Base-by-base conservation (phyloP, 2,797 vertebrate genomes). In the Scomberomorus guttatus region DNA sequence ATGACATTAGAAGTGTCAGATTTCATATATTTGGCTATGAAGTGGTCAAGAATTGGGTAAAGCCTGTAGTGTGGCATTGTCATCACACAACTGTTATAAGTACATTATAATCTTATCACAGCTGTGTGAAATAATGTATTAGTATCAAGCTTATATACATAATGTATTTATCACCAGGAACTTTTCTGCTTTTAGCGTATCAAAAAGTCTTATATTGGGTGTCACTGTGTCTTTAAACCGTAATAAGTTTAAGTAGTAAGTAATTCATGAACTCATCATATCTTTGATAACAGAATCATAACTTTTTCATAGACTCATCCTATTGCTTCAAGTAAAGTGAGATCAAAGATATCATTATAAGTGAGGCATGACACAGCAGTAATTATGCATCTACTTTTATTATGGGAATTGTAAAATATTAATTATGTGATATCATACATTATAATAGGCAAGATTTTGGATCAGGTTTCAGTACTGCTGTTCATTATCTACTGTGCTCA, bases 261-360 rank as follows among this genome's bases (percentile, higher is more conserved):
- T 84, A 76, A 84, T 80, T 86, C 71, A 86, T 82, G 44, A 84
- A 52, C 59, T 76, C 51, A n/a, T 79, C 76, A 44, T 20, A 66
- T 75, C 80, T 68, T 20, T 60, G 61, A 82, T 82, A 78, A 77
- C 82, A 72, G 81, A 79, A 52, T 60, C 72, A 69, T 72, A 42
- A 55, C 39, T 69, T 79, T 83, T 82, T 87, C 57, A 84, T 67
- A 57, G 42, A 60, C 75, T 76, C 46, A 25, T 80, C 66, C 24
- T 68, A 60, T 52, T 72, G 62, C 76, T 76, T 77, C 44, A 57
- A 79, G 82, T 76, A 60, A 88, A 86, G 71, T 72, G 12, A 77
- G 75, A 73, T 84, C 76, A 88, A 75, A 80, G 77, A 80, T 72
- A 80, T 79, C 46, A 80, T 86, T 83, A 79, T 18, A 51, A 76